Base-by-base conservation (phyloP, 2,888 invertebrate genomes). In the Troilus luridus region DNA sequence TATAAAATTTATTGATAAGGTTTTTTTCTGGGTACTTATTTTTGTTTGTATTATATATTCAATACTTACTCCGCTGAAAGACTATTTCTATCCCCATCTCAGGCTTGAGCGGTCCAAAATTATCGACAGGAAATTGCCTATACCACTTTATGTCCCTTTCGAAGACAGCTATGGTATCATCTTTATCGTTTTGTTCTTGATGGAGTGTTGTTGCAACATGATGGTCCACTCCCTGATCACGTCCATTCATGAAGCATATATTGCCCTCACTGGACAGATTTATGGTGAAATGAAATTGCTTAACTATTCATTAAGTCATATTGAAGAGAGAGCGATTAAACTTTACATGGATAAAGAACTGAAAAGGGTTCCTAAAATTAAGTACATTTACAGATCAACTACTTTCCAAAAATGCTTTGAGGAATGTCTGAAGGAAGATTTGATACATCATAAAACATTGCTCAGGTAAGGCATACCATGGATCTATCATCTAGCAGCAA, bases 141-240 rank as follows among this genome's bases (percentile, higher is more conserved):
- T 85, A 56, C 85, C 85, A 56, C 56, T 85, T 85, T 85, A 85
- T 58, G 14, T 85, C 9, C 85, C 85, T n/a, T 85, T 85, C n/a
- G 56, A 85, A n/a, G 85, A 85, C 85, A 85, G n/a, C n/a, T 85
- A 85, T n/a, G 85, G 85, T n/a, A 85, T 85, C 56, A 58, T 5
- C 56, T 85, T 56, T 56, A 85, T 58, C n/a, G 56, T 85, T 58
- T 56, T 85, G 11, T 85, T 85, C 85, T 56, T 85, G n/a, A 85
- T 85, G 85, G 85, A 85, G 56, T 85, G 85, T 58, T 85, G 54
- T 85, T 54, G 85, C 85, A 85, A 85, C n/a, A 85, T 85, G 56
- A 85, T 85, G n/a, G 56, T 85, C 21, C 85, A 85, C 56, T 85
- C 85, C 58, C n/a, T 85, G 85, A 85, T 85, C 7, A 85, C 85